A percentile compares a stretch with the other conserved stretches of the same genome.
Conservation (phyloP, 2,113 vertebrate genomes). For the Xenotilapia caudafasciata region DNA sequence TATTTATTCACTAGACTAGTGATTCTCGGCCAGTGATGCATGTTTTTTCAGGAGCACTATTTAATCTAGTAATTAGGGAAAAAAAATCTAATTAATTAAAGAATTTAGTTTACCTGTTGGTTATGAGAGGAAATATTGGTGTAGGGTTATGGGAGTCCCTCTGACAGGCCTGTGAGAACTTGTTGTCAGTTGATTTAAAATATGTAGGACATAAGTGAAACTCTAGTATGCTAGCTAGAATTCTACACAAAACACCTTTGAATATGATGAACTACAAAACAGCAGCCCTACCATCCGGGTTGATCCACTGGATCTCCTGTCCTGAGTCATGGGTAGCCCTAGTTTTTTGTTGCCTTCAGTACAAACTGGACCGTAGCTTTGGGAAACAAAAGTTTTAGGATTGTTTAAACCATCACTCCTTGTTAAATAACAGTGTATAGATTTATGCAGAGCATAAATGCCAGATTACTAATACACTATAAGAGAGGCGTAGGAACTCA, state of each 20-base stretch:
- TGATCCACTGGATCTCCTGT: background rate
- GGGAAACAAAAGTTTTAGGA: background rate
- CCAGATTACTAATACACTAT: background rate
- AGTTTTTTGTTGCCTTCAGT: background rate
- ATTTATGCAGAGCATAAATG: background rate
- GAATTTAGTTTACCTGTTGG: background rate
- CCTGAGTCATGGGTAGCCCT: background rate
- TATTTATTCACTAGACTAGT: background rate
- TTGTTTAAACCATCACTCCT: background rate
- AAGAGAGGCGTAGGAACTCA: background rate
- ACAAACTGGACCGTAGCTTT: background rate
- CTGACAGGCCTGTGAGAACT: background rate
- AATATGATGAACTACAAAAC: background rate
- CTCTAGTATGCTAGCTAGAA: background rate
- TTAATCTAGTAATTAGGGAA: accelerated
- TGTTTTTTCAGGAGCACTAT: background rate
- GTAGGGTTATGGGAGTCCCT: background rate
- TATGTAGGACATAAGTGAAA: background rate
- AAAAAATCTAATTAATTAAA: background rate
- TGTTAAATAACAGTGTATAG: background rate
- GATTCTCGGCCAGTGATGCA: background rate
- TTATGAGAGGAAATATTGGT: background rate
- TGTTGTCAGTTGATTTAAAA: background rate
- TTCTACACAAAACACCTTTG: background rate
- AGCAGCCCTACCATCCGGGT: background rate